A percentile compares a stretch with the other conserved stretches of the same genome.
phyloP scores from a whole-genome alignment of 2,888 invertebrate species.

The Itoplectis maculator region DNA sequence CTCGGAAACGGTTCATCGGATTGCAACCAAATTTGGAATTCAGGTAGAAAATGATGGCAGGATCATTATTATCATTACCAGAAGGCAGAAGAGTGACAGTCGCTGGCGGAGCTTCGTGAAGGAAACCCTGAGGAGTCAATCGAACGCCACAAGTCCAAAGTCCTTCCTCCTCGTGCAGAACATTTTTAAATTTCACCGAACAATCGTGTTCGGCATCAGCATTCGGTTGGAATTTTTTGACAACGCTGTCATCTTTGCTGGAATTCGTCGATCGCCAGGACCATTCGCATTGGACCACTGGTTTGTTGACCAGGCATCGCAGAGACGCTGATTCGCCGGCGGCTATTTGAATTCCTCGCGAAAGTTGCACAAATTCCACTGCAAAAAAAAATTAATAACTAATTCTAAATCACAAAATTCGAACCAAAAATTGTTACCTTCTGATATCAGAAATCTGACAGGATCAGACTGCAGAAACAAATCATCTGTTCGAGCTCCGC shows the following conservation, averaged over 20 bases:
- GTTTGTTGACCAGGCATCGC: conserved; percentile 81
- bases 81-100: conserved; percentile 81
- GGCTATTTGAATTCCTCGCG: conserved; percentile 81
- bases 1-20: no score
- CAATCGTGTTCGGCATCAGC: conserved; percentile 82
- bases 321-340: conserved; percentile 82
- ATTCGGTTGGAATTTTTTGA: conserved; percentile 81
- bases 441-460: conserved; percentile 79
- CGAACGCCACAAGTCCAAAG: conserved; percentile 83
- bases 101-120: conserved; percentile 82
- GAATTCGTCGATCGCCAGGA: conserved; percentile 81
- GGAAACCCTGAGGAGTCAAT: conserved; percentile 77
- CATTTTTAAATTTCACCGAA: conserved; percentile 82
- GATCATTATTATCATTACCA: conserved; percentile 71
- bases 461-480: conserved; percentile 78
- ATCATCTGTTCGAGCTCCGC: conserved; percentile 79
- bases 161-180: conserved; percentile 82
- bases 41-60: no score
- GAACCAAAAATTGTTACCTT: no score
- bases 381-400: no score
- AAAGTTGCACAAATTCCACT: conserved; percentile 83
- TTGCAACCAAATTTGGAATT: no score
- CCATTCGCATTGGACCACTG: conserved; percentile 83
- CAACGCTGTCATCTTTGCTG: conserved; percentile 78
- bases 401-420: no score